These are phyloP conservation scores for Caenorhabditis doughertyi DNA, from an alignment of 2,888 invertebrate species.

Conservation along the genomic window DNA sequence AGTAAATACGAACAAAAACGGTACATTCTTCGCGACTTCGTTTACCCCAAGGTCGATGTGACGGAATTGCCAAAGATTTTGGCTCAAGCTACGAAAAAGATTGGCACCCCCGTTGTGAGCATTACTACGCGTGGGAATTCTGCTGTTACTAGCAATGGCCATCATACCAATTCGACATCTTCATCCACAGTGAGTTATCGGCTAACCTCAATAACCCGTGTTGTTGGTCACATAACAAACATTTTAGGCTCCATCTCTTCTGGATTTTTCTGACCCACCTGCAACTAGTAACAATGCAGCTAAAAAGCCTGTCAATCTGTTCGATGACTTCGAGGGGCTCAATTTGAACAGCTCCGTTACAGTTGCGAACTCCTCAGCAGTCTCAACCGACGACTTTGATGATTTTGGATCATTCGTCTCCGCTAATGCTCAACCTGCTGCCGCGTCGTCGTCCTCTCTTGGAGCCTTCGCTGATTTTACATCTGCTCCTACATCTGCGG, in stretches of 20 bases:
- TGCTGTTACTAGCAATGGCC: constrained; percentile 38
- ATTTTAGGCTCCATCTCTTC: constrained; percentile 42
- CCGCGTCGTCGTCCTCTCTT: constrained; percentile 8
- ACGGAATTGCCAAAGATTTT: constrained; percentile 71
- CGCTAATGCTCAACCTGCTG: constrained; percentile 47
- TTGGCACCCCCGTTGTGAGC: constrained; percentile 50
- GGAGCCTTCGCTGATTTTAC: constrained; percentile 62
- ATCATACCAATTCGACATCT: background rate
- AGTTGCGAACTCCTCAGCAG: background rate
- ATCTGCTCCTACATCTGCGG: constrained; percentile 32
- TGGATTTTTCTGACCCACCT: constrained; percentile 65
- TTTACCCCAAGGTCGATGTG: constrained; percentile 73
- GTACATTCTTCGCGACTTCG: constrained; percentile 76
- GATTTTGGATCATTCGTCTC: constrained; percentile 80
- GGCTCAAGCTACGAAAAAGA: constrained; percentile 37
- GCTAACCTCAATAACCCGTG: too few relatives aligned
- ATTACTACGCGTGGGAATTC: constrained; percentile 40
- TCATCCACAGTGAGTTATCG: constrained; percentile 4
- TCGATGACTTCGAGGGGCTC: constrained; percentile 61
- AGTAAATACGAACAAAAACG: constrained; percentile 98
- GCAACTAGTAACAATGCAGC: constrained; percentile 24
- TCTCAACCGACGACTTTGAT: constrained; percentile 71
- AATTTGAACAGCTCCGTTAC: constrained; percentile 2
- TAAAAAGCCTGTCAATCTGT: constrained; percentile 29
- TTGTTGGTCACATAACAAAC: too few relatives aligned